Evolutionary conservation across 2,888 invertebrate species (phyloP).

Genomic region (Subacronicta megacephala): DNA sequence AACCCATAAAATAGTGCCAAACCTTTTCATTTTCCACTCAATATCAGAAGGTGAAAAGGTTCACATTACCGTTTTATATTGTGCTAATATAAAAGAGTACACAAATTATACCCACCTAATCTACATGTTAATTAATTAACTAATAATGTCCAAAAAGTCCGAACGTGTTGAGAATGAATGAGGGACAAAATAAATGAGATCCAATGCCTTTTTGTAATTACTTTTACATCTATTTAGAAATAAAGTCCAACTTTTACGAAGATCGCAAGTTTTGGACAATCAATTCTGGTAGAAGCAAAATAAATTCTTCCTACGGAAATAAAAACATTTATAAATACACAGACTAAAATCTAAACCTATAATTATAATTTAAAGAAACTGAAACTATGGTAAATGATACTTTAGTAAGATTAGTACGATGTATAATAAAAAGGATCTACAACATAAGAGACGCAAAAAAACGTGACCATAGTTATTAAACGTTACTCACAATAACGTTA

Average conservation of each 20-base stretch:
- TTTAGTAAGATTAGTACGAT: no score
- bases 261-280: background rate
- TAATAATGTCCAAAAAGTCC: slow-evolving; percentile 65
- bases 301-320: no score
- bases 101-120: slow-evolving; percentile 60
- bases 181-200: slow-evolving; percentile 73
- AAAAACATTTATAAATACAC: no score
- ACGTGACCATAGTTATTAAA: no score
- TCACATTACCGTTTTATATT: slow-evolving; percentile 35
- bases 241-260: slow-evolving; percentile 6
- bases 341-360: no score
- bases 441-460: no score
- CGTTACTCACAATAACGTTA: no score
- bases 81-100: slow-evolving; percentile 52
- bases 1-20: slow-evolving; percentile 19
- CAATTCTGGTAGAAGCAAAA: no score
- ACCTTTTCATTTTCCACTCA: slow-evolving; percentile 38
- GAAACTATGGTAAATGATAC: no score
- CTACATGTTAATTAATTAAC: slow-evolving; percentile 67
- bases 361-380: no score
- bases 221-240: slow-evolving; percentile 59
- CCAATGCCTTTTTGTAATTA: slow-evolving; percentile 71
- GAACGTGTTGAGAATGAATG: slow-evolving; percentile 75
- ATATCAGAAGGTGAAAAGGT: slow-evolving; percentile 44
- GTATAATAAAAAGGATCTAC: no score